Percentiles rank a stretch among this genome's conserved stretches.
Conservation (phyloP, 2,888 invertebrate species). For the Capitulum mitella region DNA sequence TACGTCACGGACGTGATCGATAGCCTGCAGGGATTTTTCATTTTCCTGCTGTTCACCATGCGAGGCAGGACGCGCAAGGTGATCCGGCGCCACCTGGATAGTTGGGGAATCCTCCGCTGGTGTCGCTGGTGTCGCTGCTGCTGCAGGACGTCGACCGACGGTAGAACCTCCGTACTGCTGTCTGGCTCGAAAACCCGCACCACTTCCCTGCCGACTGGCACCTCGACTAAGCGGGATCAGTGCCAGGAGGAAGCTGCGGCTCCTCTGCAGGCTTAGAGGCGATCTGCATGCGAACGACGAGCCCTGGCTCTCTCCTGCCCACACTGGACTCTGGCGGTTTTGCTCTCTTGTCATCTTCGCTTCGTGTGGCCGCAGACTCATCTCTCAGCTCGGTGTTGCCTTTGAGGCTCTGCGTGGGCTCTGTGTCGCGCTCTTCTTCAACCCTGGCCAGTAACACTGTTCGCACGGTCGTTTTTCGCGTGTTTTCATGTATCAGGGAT, state of each 20-base stretch:
- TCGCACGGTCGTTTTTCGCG: no score
- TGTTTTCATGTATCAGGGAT: no score
- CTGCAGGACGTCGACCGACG: not conserved
- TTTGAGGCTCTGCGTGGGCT: no score
- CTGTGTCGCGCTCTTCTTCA: no score
- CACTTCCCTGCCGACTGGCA: not conserved
- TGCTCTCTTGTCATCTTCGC: no score
- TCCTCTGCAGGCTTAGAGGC: not conserved
- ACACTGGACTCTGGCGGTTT: no score
- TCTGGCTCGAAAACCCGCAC: not conserved
- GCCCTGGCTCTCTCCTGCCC: no score
- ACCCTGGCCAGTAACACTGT: no score
- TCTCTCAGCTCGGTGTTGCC: no score
- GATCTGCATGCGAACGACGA: no score
- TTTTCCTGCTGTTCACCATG: constrained; percentile 1
- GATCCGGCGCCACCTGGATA: constrained; percentile 11
- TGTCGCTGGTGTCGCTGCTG: not conserved
- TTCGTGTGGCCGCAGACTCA: no score
- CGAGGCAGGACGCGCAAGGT: not conserved
- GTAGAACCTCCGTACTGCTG: not conserved
- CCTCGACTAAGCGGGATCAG: not conserved
- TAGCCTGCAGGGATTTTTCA: not conserved
- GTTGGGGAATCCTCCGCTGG: not conserved
- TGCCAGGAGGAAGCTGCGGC: not conserved
- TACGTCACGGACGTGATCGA: not conserved